These are phyloP conservation scores for Myocastor coypus DNA, from an alignment of 2,113 vertebrate genomes.

Conservation along the genomic window DNA sequence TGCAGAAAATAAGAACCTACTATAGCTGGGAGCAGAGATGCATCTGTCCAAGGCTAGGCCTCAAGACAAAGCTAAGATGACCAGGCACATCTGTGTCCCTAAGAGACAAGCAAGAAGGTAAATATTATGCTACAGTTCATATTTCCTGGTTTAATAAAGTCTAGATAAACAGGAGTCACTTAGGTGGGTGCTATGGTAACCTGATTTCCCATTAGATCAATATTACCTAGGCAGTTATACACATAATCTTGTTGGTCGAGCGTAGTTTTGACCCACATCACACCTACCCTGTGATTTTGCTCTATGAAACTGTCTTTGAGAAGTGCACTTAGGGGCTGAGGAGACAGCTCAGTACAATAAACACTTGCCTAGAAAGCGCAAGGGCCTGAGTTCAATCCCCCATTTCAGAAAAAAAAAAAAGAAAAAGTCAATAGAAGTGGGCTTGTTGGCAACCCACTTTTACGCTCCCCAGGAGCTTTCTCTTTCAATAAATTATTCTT, in stretches of 20 bases:
- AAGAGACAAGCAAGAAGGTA: background rate
- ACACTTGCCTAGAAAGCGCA: no score
- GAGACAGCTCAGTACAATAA: no score
- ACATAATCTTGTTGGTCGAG: background rate
- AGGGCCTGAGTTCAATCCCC: no score
- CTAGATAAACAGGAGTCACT: background rate
- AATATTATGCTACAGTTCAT: background rate
- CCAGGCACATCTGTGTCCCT: background rate
- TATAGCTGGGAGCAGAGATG: background rate
- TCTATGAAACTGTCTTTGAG: background rate
- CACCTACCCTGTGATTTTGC: background rate
- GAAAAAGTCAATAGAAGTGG: background rate
- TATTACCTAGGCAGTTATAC: background rate
- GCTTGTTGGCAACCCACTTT: background rate
- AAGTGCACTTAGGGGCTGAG: background rate
- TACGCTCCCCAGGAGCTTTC: background rate
- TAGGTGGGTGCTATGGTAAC: background rate
- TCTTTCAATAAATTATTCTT: background rate
- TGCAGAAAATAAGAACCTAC: background rate
- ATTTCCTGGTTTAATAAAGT: background rate
- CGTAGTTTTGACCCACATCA: background rate
- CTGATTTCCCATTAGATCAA: background rate
- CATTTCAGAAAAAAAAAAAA: no score
- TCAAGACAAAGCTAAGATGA: background rate
- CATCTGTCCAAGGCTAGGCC: background rate